These are phyloP conservation scores for Crotophaga sulcirostris DNA, from an alignment of 2,113 vertebrate genomes.

Conservation along the genomic window DNA sequence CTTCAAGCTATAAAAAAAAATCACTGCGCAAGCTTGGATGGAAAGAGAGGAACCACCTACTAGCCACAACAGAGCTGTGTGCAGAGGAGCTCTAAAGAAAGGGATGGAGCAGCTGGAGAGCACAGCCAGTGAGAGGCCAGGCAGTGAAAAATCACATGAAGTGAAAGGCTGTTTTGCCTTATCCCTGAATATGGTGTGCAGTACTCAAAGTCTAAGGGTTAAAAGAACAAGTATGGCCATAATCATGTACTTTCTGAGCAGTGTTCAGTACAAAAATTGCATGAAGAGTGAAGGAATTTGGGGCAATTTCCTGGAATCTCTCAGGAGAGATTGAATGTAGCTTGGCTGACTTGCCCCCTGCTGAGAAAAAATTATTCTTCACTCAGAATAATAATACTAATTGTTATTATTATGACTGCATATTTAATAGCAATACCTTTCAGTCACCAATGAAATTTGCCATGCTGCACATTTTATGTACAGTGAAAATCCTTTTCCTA, in stretches of 20 bases:
- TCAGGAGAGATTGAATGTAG: conserved; percentile 7
- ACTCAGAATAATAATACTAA: conserved; percentile 21
- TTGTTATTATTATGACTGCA: conserved; percentile 30
- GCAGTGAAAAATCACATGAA: background rate
- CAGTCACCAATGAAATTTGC: background rate
- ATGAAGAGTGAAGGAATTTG: background rate
- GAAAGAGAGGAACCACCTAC: background rate
- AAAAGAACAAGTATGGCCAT: background rate
- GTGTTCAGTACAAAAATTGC: background rate
- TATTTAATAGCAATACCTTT: conserved; percentile 1
- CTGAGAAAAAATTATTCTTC: conserved; percentile 21
- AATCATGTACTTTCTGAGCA: background rate
- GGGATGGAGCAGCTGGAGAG: background rate
- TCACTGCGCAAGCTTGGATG: background rate
- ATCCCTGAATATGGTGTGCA: background rate
- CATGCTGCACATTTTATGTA: background rate
- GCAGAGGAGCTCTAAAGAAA: background rate
- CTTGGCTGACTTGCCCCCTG: background rate
- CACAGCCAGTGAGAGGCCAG: background rate
- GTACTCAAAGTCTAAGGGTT: background rate
- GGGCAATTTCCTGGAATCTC: background rate
- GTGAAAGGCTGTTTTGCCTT: background rate
- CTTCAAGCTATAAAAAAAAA: background rate
- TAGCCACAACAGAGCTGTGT: background rate
- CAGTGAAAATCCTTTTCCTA: background rate